A percentile compares a stretch with the other conserved stretches of the same genome.
Evolutionary conservation across 35 echinoderm and acorn worm genomes (phyloP).

Genomic region (Ptychodera flava): DNA sequence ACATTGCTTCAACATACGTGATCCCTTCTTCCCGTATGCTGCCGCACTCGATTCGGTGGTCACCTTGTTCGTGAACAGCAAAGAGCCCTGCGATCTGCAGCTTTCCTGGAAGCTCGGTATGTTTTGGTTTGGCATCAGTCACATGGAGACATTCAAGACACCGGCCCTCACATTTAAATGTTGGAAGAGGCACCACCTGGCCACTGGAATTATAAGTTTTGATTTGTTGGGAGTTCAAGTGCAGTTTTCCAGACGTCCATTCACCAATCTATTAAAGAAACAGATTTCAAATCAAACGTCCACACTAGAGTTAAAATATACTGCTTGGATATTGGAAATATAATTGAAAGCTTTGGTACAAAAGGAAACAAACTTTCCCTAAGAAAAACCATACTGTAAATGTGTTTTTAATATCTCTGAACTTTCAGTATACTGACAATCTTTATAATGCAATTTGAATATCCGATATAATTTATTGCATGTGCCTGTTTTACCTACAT

Average conservation of each 20-base stretch:
- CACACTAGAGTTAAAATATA: not conserved
- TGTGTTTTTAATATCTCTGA: not conserved
- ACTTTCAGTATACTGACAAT: no score
- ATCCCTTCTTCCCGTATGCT: conserved; percentile 43
- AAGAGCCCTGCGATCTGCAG: conserved; percentile 74
- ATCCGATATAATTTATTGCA: no score
- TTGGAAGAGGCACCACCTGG: not conserved
- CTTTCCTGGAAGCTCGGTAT: conserved; percentile 25
- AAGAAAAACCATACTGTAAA: not conserved
- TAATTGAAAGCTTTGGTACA: not conserved
- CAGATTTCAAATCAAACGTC: not conserved
- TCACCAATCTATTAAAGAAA: conserved; percentile 44
- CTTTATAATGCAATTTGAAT: no score
- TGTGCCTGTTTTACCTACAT: no score
- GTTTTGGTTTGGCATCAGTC: not conserved
- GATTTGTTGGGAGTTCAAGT: not conserved
- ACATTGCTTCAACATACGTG: conserved; percentile 65
- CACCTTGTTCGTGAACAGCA: conserved; percentile 41
- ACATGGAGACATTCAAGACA: conserved; percentile 52
- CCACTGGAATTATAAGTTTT: conserved; percentile 17
- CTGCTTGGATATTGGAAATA: not conserved
- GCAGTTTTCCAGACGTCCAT: conserved; percentile 40
- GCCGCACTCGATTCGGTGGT: conserved; percentile 54
- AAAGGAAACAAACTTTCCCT: not conserved
- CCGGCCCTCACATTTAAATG: conserved; percentile 44